phyloP scores from a whole-genome alignment of 2,797 vertebrate species.

The Labeo calbasu region DNA sequence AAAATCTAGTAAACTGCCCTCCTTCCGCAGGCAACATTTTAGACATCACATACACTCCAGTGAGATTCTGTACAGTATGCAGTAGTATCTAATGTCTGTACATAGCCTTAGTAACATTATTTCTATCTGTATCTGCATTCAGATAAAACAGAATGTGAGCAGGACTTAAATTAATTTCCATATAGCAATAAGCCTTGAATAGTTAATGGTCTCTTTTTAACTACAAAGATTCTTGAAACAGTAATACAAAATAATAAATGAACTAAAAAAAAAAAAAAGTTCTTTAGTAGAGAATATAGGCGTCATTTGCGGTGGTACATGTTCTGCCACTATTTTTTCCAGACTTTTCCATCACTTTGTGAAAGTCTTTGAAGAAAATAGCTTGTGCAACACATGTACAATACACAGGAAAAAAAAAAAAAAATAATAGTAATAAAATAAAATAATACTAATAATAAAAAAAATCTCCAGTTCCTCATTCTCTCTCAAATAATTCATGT shows the following conservation, averaged over 20 bases:
- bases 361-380: not conserved
- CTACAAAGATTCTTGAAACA: not conserved
- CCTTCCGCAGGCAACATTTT: constrained; percentile 10
- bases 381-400: not conserved
- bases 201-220: not conserved
- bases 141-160: not conserved
- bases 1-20: constrained; percentile 15
- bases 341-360: not conserved
- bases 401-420: not conserved
- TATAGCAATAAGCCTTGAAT: not conserved
- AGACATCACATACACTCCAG: not conserved
- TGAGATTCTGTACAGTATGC: not conserved
- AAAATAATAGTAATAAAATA: too few species aligned
- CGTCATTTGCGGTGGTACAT: not conserved
- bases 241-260: not conserved
- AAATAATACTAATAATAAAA: too few species aligned
- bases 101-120: not conserved
- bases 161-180: not conserved
- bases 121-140: not conserved
- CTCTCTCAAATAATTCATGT: not conserved
- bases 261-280: not conserved
- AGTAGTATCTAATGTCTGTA: not conserved
- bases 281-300: not conserved
- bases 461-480: not conserved
- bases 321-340: not conserved